Percentiles rank a stretch among this genome's conserved stretches.
phyloP scores from a whole-genome alignment of 2,797 vertebrate species.

The Sebastes reedi region DNA sequence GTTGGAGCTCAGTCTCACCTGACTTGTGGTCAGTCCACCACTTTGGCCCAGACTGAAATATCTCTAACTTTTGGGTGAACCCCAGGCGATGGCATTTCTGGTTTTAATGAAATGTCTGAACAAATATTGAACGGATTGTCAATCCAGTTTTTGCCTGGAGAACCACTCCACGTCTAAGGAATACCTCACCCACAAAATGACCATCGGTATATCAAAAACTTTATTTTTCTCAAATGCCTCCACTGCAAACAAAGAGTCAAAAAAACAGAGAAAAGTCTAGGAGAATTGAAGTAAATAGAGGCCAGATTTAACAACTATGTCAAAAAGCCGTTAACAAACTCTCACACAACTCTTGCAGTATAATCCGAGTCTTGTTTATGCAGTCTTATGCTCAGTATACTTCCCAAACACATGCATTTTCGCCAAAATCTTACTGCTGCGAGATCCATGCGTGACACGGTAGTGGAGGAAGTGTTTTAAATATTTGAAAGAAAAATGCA shows the following conservation, averaged over 20 bases:
- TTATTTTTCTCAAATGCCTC: too few relatives aligned
- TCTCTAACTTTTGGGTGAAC: neutral
- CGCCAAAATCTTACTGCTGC: neutral
- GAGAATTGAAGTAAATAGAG: neutral
- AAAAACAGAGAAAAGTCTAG: neutral
- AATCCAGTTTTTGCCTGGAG: neutral
- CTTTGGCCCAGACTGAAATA: neutral
- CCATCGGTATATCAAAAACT: too few relatives aligned
- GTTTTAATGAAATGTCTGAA: neutral
- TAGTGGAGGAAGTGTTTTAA: neutral
- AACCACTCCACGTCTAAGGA: neutral
- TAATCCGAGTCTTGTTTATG: neutral
- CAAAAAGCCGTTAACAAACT: too few relatives aligned
- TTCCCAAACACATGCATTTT: neutral
- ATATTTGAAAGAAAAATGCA: neutral
- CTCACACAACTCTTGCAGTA: too few relatives aligned
- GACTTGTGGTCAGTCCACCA: neutral
- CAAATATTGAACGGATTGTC: neutral
- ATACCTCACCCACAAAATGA: too few relatives aligned
- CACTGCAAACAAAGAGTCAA: too few relatives aligned
- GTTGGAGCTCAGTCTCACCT: neutral
- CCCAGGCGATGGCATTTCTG: neutral
- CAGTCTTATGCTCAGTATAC: neutral
- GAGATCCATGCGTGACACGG: neutral
- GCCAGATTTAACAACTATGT: neutral